A percentile compares a stretch with the other conserved stretches of the same genome.
phyloP scores from a whole-genome alignment of 2,888 invertebrate genomes.

The Iselma pallidipennis region DNA sequence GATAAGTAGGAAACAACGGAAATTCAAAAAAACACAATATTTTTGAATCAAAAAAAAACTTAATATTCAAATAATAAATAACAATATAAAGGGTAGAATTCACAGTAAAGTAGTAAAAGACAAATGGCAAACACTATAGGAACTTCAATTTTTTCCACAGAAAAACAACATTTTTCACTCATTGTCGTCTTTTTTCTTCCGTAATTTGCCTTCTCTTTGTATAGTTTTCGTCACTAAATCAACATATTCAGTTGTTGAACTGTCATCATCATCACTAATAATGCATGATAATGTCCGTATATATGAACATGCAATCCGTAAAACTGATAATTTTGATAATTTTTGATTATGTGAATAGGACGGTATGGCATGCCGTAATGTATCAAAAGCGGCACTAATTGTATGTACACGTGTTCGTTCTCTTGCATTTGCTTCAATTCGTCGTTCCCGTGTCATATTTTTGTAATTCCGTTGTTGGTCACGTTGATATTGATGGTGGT shows the following conservation, averaged over 20 bases:
- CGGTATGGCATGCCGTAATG: constrained; percentile 80
- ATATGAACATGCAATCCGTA: constrained; percentile 92
- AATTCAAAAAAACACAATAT: not conserved
- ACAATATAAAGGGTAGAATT: not conserved
- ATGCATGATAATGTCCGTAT: constrained; percentile 83
- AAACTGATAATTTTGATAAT: constrained; percentile 87
- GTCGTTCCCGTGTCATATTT: constrained; percentile 90
- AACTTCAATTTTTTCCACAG: not conserved
- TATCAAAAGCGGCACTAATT: constrained; percentile 94
- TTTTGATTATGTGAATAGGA: constrained; percentile 93
- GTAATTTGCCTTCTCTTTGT: constrained; percentile 86
- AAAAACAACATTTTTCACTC: constrained; percentile 35
- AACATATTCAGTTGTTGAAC: constrained; percentile 75
- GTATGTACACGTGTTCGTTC: constrained; percentile 93
- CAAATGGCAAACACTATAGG: not conserved
- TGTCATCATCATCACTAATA: constrained; percentile 68
- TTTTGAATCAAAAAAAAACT: no score
- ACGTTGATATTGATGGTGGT: constrained; percentile 25
- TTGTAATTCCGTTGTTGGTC: constrained; percentile 91
- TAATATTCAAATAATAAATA: not conserved
- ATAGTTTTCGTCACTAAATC: constrained; percentile 89
- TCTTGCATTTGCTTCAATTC: constrained; percentile 93
- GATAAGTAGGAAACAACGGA: not conserved
- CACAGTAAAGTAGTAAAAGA: not conserved
- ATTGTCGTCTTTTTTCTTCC: constrained; percentile 80